Base-by-base conservation (phyloP, 2,797 vertebrate species). In the Okamejei kenojei region DNA sequence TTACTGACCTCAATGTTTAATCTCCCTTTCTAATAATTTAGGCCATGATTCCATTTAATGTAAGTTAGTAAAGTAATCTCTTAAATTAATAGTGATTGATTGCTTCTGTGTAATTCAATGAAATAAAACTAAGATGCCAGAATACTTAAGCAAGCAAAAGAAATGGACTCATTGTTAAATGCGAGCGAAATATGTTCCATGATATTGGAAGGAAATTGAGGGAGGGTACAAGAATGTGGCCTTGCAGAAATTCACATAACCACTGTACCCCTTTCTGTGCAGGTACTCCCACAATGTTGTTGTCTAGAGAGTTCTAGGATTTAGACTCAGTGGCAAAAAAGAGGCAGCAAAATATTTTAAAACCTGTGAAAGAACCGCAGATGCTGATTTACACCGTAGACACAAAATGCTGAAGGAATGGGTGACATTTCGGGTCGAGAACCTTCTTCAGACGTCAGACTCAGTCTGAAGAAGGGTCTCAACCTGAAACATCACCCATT, bases 31-130 rank as follows among this genome's bases (percentile, higher is more conserved):
- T 68, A n/a, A n/a, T 84, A 35, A 88, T 88, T 88, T 88, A 68
- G 29, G n/a, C 15, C 58, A 63, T 82, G 38, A 32, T 29, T 63
- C 26, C 58, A 88, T 65, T 65, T 65, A 88, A 63, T 58, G 21
- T 35, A 21, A 63, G 17, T 88, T 38, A 65, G 63, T 15, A 65
- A 32, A 88, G 11, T 15, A 84, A 84, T 63, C 63, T 3, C n/a
- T 45, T 88, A 88, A 68, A 86, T 86, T 86, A 65, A 84, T 84
- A 29, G 54, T 61, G 81, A 84, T 84, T 68, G 61, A 68, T 88
- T 54, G n/a, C 61, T 68, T 65, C 61, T 54, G 0, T 84, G 11
- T 23, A 21, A 88, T 68, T 35, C 84, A 88, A 88, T 88, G 63
- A 88, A 88, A 88, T 35, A 88, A 88, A 21, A 19, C 0, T 1